These are phyloP conservation scores for Neotoma lepida DNA, from an alignment of 2,113 vertebrate species.

Conservation along the genomic window DNA sequence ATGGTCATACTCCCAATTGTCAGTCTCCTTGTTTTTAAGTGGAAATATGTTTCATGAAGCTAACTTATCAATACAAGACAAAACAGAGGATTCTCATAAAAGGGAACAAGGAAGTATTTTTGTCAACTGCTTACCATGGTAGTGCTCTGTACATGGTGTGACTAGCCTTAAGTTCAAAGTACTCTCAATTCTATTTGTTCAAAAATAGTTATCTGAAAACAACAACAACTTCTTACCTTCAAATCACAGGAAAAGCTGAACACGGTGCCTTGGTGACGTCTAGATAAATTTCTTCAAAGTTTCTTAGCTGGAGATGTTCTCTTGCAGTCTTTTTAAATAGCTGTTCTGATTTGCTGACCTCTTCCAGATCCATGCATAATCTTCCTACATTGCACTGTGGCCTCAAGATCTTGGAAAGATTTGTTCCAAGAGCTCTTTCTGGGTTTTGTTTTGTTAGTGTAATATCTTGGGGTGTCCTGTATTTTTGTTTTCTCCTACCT, in stretches of 20 bases:
- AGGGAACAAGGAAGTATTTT: not conserved
- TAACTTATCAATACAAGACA: not conserved
- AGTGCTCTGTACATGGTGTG: not conserved
- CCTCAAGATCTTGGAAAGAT: conserved; percentile 2
- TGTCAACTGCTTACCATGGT: not conserved
- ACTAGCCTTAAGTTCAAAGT: not conserved
- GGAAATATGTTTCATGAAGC: not conserved
- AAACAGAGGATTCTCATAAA: not conserved
- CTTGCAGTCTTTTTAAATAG: not conserved
- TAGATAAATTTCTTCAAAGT: not conserved
- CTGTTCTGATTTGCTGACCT: conserved; percentile 26
- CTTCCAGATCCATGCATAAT: not conserved
- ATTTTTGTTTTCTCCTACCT: not conserved
- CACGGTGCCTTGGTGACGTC: not conserved
- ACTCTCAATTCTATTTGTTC: not conserved
- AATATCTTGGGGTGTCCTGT: not conserved
- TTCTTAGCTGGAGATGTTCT: not conserved
- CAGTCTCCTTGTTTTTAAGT: not conserved
- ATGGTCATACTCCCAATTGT: not conserved
- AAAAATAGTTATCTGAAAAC: conserved; percentile 25
- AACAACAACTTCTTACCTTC: not conserved
- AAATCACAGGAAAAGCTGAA: conserved; percentile 8
- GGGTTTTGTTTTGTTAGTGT: not conserved
- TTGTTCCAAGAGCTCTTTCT: not conserved
- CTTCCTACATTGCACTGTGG: not conserved